Evolutionary conservation across 2,888 invertebrate species (phyloP).

Genomic region (Buathra laborator): DNA sequence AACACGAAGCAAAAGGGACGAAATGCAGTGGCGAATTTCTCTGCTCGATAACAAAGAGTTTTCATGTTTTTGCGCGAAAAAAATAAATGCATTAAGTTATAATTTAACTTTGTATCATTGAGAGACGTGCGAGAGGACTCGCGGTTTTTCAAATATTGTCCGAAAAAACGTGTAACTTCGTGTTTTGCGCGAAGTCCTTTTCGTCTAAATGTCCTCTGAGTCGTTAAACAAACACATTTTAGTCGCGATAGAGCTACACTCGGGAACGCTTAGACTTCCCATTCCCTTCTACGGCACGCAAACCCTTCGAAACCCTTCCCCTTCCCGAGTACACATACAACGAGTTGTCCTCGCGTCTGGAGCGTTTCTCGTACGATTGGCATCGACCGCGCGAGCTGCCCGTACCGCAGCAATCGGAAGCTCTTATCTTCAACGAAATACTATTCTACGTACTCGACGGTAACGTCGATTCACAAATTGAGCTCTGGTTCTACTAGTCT

Average conservation of each 20-base stretch:
- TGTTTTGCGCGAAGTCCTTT: neutral
- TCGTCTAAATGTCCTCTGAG: neutral
- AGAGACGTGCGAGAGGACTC: neutral
- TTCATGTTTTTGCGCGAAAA: neutral
- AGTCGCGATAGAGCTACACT: neutral
- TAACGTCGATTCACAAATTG: constrained; percentile 42
- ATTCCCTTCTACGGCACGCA: constrained; percentile 17
- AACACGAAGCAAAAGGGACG: neutral
- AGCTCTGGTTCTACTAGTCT: constrained; percentile 10
- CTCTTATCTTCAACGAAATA: constrained; percentile 40
- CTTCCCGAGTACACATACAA: neutral
- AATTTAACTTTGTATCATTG: neutral
- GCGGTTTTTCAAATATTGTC: neutral
- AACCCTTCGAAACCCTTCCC: neutral
- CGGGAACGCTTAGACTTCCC: neutral
- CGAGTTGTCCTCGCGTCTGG: constrained; percentile 1
- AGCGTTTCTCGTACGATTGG: constrained; percentile 21
- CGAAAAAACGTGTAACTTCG: neutral
- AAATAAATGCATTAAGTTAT: no score
- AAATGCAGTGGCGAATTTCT: neutral
- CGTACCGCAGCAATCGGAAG: constrained; percentile 28
- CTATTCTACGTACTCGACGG: constrained; percentile 12
- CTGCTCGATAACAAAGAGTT: neutral
- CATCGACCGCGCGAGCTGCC: constrained; percentile 18
- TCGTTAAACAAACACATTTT: constrained; percentile 40